Evolutionary conservation across 2,888 invertebrate genomes (phyloP), one percentile per base, ranked within the genome.

Genomic region (Mantis religiosa): DNA sequence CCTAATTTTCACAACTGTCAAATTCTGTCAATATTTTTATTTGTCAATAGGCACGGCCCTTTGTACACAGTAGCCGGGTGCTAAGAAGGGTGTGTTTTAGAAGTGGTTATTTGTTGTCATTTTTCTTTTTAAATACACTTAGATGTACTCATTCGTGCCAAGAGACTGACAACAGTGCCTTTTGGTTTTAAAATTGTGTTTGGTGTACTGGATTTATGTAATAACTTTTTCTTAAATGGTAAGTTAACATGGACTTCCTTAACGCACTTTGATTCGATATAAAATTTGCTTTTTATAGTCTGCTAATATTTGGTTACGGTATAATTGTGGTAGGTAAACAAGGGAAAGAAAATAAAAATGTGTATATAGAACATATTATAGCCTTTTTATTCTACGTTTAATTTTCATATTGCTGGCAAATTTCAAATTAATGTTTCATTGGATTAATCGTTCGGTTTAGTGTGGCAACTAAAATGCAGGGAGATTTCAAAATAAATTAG

Each of bases 11-110:
- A 82, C 30, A 87, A 82, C 54, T 87, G 87, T 82, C 87, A 87
- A 82, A 87, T 34, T 87, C 82, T 87, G 87, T 87, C 87, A 87
- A 87, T 87, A 87, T 87, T 82, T 87, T 87, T 85, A 85, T 54
- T 85, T 87, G 87, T 87, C 87, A 87, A 87, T 86, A 87, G 41
- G 87, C 41, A 87, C 34, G 30, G 87, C 82, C 87, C 87, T 34
- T 71, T 71, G 54, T 34, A 82, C 87, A 86, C 34, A 87, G 87
- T 82, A 82, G 87, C 87, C 86, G 87, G 87, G 28, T 87, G 87
- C 82, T 82, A 87, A 82, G 82, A 30, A 87, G 87, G 34, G 87
- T 34, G 87, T 82, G 87, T 87, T 87, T 87, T 87, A 87, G 34
- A 82, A 87, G 34, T 81, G 81, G 81, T 87, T 87, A 82, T 87